Evolutionary conservation across 2,888 invertebrate species (phyloP), one percentile per base, ranked within the genome.

Genomic region (Dryobota labecula): DNA sequence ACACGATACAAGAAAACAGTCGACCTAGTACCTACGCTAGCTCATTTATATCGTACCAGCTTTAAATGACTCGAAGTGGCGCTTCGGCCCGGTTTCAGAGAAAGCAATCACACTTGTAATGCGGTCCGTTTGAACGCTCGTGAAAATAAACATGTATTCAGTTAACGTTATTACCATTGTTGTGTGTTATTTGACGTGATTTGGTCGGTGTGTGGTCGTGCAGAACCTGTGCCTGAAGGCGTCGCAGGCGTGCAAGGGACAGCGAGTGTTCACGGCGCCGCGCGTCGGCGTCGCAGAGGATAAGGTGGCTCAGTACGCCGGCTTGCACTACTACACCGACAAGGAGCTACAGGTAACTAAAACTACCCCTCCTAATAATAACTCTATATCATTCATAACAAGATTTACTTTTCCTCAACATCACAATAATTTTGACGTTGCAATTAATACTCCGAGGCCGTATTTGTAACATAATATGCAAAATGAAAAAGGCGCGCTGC

Each of bases 151-250:
- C 89, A 88, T 74, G 58, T 79, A 85, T 77, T 89, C 78, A 77
- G 87, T 88, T 88, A 86, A 84, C 72, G 84, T 89, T 87, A 90
- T 90, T 88, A 89, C 88, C 85, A 86, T 78, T 89, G 76, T 80
- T 86, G 85, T 86, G 81, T 88, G 84, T 87, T 90, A 89, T 90
- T 90, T 90, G 83, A 88, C 84, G 87, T 88, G 86, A 87, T 88
- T 88, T 86, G 86, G 83, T 84, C 64, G 87, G 85, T 91, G 91
- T 93, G 91, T 94, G 91, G 98, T 98, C 94, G 98, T 98, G 92
- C 98, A 99, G 96, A 99, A 99, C 94, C 96, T 99, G 80, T 99
- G 99, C 93, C 96, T 99, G 89, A 98, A 98, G 94, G 97, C 98
- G 71, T 97, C 97, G 82, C 98, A 98, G 89, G 98, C 98, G 61